phyloP scores from a whole-genome alignment of 2,888 invertebrate genomes.

The Drosophila austrosaltans region DNA sequence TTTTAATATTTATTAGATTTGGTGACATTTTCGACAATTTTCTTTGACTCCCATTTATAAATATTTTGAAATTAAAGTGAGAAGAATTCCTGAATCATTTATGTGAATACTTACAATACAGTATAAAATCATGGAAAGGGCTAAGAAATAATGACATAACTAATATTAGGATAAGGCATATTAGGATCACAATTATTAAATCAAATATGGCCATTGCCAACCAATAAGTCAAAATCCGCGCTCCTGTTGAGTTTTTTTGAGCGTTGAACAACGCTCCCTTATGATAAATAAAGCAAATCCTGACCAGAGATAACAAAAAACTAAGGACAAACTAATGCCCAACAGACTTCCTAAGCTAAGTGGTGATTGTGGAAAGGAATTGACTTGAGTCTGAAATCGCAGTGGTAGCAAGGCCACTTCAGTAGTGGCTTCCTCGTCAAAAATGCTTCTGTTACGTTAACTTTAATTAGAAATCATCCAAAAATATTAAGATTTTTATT shows the following conservation, averaged over 20 bases:
- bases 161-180: constrained; percentile 69
- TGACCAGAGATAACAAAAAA: constrained; percentile 47
- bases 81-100: background rate
- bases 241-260: constrained; percentile 62
- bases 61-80: too few relatives aligned
- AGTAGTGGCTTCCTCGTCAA: constrained; percentile 54
- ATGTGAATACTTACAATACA: constrained; percentile 38
- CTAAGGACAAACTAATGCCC: constrained; percentile 49
- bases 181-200: background rate
- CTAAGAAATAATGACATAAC: constrained; percentile 31
- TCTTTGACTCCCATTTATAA: too few relatives aligned
- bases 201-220: constrained; percentile 37
- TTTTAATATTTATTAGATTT: too few relatives aligned
- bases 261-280: constrained; percentile 28
- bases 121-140: constrained; percentile 35
- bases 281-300: constrained; percentile 32
- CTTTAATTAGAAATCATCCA: background rate
- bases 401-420: constrained; percentile 56
- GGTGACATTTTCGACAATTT: too few relatives aligned
- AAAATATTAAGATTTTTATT: background rate
- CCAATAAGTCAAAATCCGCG: constrained; percentile 31
- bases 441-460: constrained; percentile 29
- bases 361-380: constrained; percentile 39
- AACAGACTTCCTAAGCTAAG: constrained; percentile 48
- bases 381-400: constrained; percentile 39